Conservation (phyloP, 2,113 vertebrate species). For the Zosterops japonicus region DNA sequence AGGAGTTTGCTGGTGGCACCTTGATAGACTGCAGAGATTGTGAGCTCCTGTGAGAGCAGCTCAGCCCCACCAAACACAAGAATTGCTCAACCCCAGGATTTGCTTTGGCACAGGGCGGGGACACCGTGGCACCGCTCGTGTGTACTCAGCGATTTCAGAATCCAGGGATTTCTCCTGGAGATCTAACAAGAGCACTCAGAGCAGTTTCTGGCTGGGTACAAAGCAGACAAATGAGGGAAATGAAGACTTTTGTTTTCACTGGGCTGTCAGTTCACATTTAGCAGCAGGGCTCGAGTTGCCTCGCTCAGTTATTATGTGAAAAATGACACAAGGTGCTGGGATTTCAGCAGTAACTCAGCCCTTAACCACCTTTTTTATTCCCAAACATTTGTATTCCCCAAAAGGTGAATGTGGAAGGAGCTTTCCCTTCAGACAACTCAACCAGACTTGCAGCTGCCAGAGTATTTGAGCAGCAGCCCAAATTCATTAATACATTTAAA, state of each 20-base stretch:
- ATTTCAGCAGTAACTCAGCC: not conserved
- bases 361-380: not conserved
- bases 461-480: not conserved
- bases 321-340: not conserved
- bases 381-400: not conserved
- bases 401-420: not conserved
- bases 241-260: constrained; percentile 19
- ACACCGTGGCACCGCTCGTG: constrained; percentile 73
- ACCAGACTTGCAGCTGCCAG: not conserved
- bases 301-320: not conserved
- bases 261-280: constrained; percentile 8
- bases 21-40: not conserved
- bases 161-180: constrained; percentile 62
- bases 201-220: constrained; percentile 32
- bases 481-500: not conserved
- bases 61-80: not conserved
- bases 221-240: constrained; percentile 26
- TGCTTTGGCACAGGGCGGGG: constrained; percentile 76
- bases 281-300: not conserved
- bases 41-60: not conserved
- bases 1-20: not conserved
- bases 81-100: constrained; percentile 67
- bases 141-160: constrained; percentile 70
- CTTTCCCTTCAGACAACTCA: not conserved
- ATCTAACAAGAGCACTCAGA: constrained; percentile 30